Evolutionary conservation across 2,888 invertebrate species (phyloP).

Genomic region (Trichacis sp.): DNA sequence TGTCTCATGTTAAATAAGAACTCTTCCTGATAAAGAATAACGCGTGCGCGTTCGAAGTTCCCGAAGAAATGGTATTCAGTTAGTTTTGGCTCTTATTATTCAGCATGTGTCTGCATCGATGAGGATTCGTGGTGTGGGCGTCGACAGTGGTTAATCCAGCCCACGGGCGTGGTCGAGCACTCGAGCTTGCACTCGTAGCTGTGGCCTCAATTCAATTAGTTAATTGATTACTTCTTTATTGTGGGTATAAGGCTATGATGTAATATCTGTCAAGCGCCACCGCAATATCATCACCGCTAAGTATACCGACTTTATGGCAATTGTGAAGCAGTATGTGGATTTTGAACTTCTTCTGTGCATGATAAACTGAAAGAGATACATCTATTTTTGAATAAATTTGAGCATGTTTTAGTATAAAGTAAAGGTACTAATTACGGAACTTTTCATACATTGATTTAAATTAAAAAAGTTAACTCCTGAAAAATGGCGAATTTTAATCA

Average conservation of each 20-base stretch:
- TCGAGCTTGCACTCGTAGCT: slow-evolving; percentile 2
- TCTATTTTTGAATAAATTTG: too few relatives aligned
- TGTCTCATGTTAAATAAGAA: not conserved
- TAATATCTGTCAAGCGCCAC: not conserved
- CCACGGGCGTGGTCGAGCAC: slow-evolving; percentile 45
- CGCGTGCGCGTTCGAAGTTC: slow-evolving; percentile 46
- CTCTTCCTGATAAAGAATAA: slow-evolving; percentile 14
- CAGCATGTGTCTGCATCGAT: slow-evolving; percentile 10
- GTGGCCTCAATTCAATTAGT: slow-evolving; percentile 60
- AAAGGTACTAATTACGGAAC: too few relatives aligned
- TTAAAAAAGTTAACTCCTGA: too few relatives aligned
- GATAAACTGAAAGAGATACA: too few relatives aligned
- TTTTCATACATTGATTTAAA: too few relatives aligned
- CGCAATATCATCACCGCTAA: not conserved
- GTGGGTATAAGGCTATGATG: not conserved
- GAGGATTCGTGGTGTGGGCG: slow-evolving; percentile 28
- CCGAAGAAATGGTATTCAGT: slow-evolving; percentile 42
- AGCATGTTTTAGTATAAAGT: too few relatives aligned
- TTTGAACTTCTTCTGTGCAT: not conserved
- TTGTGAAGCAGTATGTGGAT: not conserved
- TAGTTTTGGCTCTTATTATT: slow-evolving; percentile 11
- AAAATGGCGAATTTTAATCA: too few relatives aligned
- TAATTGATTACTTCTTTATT: slow-evolving; percentile 53
- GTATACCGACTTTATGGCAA: not conserved
- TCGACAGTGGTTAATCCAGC: slow-evolving; percentile 29